These are phyloP conservation scores for Tetraodon nigroviridis DNA, from an alignment of 2,113 vertebrate genomes.

Conservation along the genomic window DNA sequence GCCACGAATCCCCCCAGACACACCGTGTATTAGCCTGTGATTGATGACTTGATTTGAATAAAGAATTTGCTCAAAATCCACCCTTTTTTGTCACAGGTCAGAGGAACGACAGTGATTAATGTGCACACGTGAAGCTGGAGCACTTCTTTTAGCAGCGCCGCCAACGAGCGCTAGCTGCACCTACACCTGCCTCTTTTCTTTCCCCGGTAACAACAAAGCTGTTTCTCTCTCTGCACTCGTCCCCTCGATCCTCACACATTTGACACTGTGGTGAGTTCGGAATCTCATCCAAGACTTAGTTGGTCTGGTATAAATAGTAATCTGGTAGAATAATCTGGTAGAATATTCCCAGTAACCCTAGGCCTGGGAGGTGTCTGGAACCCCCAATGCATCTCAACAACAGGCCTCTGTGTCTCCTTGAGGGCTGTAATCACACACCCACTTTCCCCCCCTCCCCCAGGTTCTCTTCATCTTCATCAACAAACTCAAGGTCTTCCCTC, in stretches of 20 bases:
- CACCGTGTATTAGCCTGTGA: slow-evolving; percentile 50
- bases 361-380: no score
- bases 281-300: no score
- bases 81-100: slow-evolving; percentile 29
- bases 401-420: background rate
- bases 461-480: slow-evolving; percentile 33
- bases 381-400: background rate
- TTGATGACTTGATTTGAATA: slow-evolving; percentile 59
- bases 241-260: no score
- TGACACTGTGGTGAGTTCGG: no score
- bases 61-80: slow-evolving; percentile 56
- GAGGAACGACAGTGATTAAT: slow-evolving; percentile 44
- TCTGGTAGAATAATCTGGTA: no score
- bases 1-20: slow-evolving; percentile 43
- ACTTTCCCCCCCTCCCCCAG: background rate
- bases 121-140: slow-evolving; percentile 25
- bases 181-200: no score
- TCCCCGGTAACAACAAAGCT: background rate
- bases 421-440: background rate
- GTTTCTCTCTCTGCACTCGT: background rate
- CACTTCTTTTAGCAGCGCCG: slow-evolving; percentile 32
- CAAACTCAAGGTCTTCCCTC: slow-evolving; percentile 50
- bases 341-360: no score
- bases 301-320: no score
- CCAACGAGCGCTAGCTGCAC: background rate